Evolutionary conservation across 2,113 vertebrate species (phyloP).

Genomic region (Burhinus bistriatus): DNA sequence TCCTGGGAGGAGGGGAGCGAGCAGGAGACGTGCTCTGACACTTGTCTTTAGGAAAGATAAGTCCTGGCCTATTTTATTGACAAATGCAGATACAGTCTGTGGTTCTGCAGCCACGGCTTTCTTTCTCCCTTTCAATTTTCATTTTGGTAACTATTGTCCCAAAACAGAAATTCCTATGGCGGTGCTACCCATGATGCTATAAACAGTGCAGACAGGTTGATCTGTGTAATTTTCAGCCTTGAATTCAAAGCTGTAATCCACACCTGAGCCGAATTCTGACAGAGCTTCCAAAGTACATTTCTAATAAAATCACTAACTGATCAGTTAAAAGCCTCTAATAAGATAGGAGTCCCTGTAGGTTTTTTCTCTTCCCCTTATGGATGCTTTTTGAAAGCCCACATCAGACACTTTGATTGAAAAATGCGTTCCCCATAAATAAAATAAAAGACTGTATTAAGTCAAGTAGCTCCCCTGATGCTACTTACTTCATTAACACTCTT

Average conservation of each 20-base stretch:
- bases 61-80: not conserved
- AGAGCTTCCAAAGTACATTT: not conserved
- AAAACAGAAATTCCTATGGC: not conserved
- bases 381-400: not conserved
- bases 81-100: not conserved
- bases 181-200: not conserved
- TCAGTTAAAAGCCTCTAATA: not conserved
- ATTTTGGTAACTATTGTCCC: not conserved
- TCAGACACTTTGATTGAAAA: not conserved
- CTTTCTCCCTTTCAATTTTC: not conserved
- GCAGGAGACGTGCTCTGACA: not conserved
- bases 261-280: not conserved
- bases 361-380: not conserved
- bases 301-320: not conserved
- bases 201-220: not conserved
- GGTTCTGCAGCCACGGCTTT: not conserved
- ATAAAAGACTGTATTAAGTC: constrained; percentile 1
- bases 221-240: not conserved
- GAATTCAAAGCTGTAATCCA: not conserved
- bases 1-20: not conserved
- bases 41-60: not conserved
- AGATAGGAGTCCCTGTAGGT: not conserved
- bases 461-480: not conserved
- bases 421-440: constrained; percentile 16
- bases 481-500: constrained; percentile 28